phyloP scores from a whole-genome alignment of 2,797 vertebrate species.

The Enteromius fasciolatus region DNA sequence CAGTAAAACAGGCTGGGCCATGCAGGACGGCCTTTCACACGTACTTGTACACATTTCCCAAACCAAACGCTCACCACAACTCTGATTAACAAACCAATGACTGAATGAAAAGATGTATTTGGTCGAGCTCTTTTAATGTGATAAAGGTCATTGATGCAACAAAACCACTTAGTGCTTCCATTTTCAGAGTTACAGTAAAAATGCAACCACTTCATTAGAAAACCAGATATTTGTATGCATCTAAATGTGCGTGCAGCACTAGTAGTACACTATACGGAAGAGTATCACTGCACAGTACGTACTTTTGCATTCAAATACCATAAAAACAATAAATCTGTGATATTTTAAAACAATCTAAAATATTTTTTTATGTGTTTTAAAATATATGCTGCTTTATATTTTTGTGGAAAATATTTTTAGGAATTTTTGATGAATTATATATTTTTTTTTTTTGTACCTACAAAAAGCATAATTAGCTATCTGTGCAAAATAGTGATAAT shows the following conservation, averaged over 20 bases:
- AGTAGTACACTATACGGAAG: neutral
- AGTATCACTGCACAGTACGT: neutral
- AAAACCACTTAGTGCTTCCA: conserved; percentile 13
- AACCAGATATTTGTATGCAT: neutral
- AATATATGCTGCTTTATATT: too few species aligned
- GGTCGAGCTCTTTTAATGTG: neutral
- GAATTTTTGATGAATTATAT: too few species aligned
- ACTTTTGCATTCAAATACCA: neutral
- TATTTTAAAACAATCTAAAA: too few species aligned
- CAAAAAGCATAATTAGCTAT: too few species aligned
- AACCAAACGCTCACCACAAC: neutral
- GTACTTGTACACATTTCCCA: conserved; percentile 21
- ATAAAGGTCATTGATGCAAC: neutral
- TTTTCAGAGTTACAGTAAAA: conserved; percentile 12
- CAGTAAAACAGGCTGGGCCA: neutral
- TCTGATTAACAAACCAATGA: conserved; percentile 29
- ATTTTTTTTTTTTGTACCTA: too few species aligned
- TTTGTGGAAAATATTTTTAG: too few species aligned
- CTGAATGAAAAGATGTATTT: conserved; percentile 11
- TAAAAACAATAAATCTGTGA: too few species aligned
- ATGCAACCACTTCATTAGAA: conserved; percentile 27
- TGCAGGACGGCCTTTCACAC: neutral
- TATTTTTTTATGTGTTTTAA: too few species aligned
- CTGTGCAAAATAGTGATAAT: too few species aligned
- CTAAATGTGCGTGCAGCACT: conserved; percentile 1